Base-by-base conservation (phyloP, 2,113 vertebrate genomes). In the Thryonomys swinderianus region DNA sequence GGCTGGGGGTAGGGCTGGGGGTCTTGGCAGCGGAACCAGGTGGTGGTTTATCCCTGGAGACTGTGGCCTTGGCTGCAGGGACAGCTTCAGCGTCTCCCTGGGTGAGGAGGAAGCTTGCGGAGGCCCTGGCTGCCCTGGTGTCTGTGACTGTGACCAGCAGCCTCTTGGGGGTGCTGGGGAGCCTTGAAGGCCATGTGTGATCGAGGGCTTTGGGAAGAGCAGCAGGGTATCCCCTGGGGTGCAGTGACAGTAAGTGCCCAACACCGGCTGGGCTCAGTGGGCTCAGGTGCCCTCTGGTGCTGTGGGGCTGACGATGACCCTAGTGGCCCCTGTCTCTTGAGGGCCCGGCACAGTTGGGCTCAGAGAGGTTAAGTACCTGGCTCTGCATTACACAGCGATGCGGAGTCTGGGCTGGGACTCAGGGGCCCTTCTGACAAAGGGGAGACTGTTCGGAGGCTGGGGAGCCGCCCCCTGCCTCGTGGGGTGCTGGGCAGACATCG, bases 271-370 rank as follows among this genome's bases (percentile, higher is more conserved):
- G 84, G 32, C 10, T 0, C 45, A 1, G 62, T 6, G 45, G 73
- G 12, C n/a, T 66, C 3, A 3, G 71, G 71, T 2, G 0, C 16
- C 74, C 53, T n/a, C 16, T 0, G 2, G 2, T 0, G 0, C 18
- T 0, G 0, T 1, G 0, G 1, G 74, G 7, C 16, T 10, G n/a
- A 32, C 7, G 0, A 6, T 2, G 62, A 23, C 1, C 5, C 0
- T 1, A 8, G 9, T 0, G 10, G 27, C 40, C 14, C 0, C 21
- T 11, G 0, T 87, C 64, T 86, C 62, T 30, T 0, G 30, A 34
- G 42, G 37, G 66, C 79, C 53, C 27, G 37, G 4, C 2, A 0
- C 8, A 2, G n/a, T n/a, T 0, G 0, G 76, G 23, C 74, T 81
- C 57, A 30, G 76, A 69, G 81, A 92, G 88, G 95, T 67, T 27